Evolutionary conservation across 2,113 vertebrate species (phyloP), one percentile per base, ranked within the genome.

Genomic region (Siniperca chuatsi): DNA sequence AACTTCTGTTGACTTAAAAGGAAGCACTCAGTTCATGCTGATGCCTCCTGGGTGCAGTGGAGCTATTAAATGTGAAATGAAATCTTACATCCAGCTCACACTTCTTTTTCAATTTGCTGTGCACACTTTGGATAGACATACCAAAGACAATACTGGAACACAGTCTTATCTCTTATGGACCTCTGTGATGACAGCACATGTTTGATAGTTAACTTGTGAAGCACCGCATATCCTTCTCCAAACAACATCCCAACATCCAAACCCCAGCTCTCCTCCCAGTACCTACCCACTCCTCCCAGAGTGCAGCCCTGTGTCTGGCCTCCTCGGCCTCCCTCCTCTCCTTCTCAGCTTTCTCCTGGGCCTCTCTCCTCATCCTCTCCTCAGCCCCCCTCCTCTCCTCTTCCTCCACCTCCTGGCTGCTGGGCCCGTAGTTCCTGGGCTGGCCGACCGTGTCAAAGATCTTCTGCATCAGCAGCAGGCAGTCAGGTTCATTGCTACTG

Each of bases 251-350:
- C 21, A n/a, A 44, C 2, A 58, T 12, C 46, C n/a, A 40, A 15
- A 52, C 55, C 57, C 3, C 21, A 54, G 35, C 23, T 42, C 33
- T 54, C 37, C 69, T 57, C 13, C 61, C 21, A 57, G 44, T 52
- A 78, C 91, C 8, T 87, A 99, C 98, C 98, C 98, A 99, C 62
- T 97, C 95, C 87, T 97, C 95, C 97, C 96, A 97, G 57, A 86
- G 86, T 6, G 94, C 94, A 3, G 93, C 83, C 83, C 92, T 97
- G 86, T 96, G 92, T 0, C 91, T 92, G 0, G 79, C 93, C 90
- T 98, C 98, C 60, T 96, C 62, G 0, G 91, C 89, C 84, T 97
- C 96, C 72, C 7, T 90, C 46, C 0, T 82, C 78, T 96, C 93
- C 13, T 52, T 81, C 25, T 97, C 95, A 0, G 89, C 95, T 11